Base-by-base conservation (phyloP, 2,113 vertebrate species). In the Aphyosemion australe region DNA sequence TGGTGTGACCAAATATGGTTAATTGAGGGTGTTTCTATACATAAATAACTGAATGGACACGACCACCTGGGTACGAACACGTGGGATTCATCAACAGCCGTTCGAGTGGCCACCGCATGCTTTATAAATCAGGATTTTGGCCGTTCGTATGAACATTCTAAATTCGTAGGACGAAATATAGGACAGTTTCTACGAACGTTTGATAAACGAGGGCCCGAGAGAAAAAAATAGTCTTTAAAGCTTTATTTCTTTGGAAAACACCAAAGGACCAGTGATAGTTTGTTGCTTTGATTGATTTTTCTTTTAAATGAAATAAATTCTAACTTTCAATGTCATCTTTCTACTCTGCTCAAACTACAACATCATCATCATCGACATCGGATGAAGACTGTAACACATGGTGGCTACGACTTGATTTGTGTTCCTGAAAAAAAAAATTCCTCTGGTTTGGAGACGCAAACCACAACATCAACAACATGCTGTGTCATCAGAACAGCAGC, bases 401-500 rank as follows among this genome's bases (percentile, higher is more conserved):
- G 14, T 26, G 56, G 12, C 61, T 14, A 1, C 42, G 1, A 16
- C 61, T 68, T 19, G 2, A 14, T 15, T 2, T 18, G 59, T 21
- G 37, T 46, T 21, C 4, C 6, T 45, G 47, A 65, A 55, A 51
- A 61, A 61, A 47, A 69, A 4, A 19, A 53, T 70, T 16, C 8
- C 12, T 67, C 51, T 43, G 69, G 52, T 56, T 69, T 61, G 7
- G 32, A 37, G 69, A 74, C 6, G 50, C 37, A 71, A 71, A 69
- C 75, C 68, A 14, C 71, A 42, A 72, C 43, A 56, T 64, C 74
- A 72, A 46, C 75, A 55, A 59, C 52, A 18, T 31, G 21, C 57
- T 18, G 54, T 43, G 54, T 54, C 80, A 49, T 43, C 78, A 65
- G 12, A 77, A 60, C 60, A 34, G 68, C 39, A 10, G 32, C 76